Percentiles rank a stretch among this genome's conserved stretches.
phyloP scores from a whole-genome alignment of 2,888 invertebrate species.

The Melanargia galathea region DNA sequence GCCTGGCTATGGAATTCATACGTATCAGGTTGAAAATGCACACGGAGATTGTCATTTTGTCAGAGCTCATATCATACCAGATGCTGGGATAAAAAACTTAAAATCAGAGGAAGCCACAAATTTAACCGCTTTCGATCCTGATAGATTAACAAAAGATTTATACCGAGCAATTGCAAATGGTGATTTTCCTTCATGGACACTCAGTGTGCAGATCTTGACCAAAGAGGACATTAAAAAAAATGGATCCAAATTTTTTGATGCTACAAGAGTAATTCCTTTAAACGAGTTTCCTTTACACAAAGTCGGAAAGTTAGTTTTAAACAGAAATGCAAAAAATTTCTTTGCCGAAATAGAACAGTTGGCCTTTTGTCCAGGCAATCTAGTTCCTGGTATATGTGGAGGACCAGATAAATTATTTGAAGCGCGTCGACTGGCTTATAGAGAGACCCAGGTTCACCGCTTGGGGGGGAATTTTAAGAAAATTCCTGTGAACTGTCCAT shows the following conservation, averaged over 20 bases:
- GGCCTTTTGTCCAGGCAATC: slow-evolving; percentile 92
- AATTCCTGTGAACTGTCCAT: slow-evolving; percentile 96
- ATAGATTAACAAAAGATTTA: slow-evolving; percentile 92
- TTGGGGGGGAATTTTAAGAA: slow-evolving; percentile 94
- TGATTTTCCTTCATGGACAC: slow-evolving; percentile 87
- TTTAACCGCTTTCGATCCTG: slow-evolving; percentile 84
- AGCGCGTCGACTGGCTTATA: slow-evolving; percentile 91
- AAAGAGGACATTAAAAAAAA: slow-evolving; percentile 87
- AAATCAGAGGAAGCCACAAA: slow-evolving; percentile 79
- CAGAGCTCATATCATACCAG: slow-evolving; percentile 93
- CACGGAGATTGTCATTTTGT: slow-evolving; percentile 86
- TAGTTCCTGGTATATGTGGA: slow-evolving; percentile 94
- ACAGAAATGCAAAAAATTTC: slow-evolving; percentile 93
- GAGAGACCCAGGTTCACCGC: slow-evolving; percentile 91
- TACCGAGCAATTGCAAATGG: slow-evolving; percentile 90
- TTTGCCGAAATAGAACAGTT: slow-evolving; percentile 95
- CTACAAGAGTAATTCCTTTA: slow-evolving; percentile 91
- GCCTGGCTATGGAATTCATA: slow-evolving; percentile 95
- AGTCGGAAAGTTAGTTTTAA: slow-evolving; percentile 90
- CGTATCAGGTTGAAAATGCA: slow-evolving; percentile 91
- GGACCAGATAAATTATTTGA: slow-evolving; percentile 95
- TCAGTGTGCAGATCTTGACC: slow-evolving; percentile 91
- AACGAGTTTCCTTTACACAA: slow-evolving; percentile 90
- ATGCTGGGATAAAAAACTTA: slow-evolving; percentile 91
- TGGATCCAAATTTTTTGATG: slow-evolving; percentile 93